Percentiles rank a stretch among this genome's conserved stretches.
Evolutionary conservation across 2,888 invertebrate species (phyloP).

Genomic region (Rotaria socialis): DNA sequence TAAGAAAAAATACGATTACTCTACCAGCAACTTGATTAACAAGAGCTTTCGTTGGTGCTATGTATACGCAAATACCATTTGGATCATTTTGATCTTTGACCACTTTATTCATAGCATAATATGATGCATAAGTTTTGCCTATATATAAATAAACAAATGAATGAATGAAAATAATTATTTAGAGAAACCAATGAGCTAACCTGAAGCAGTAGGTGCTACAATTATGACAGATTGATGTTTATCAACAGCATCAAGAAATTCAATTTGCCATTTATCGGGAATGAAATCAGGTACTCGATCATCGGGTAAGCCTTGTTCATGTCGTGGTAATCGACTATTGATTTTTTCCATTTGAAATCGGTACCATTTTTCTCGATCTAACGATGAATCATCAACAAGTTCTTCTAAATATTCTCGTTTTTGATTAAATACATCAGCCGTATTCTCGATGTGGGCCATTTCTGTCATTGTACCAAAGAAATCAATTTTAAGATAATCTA

Average conservation of each 20-base stretch:
- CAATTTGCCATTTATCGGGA: slow-evolving; percentile 47
- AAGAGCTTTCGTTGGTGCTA: slow-evolving; percentile 47
- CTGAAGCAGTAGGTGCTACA: slow-evolving; percentile 46
- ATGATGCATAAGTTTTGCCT: slow-evolving; percentile 46
- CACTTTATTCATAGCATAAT: slow-evolving; percentile 46
- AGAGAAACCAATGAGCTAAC: not conserved
- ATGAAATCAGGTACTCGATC: slow-evolving; percentile 38
- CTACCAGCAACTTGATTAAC: slow-evolving; percentile 46
- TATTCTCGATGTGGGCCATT: not conserved
- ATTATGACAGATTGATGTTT: slow-evolving; percentile 46
- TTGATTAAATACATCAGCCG: not conserved
- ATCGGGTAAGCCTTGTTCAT: slow-evolving; percentile 1
- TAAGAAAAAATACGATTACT: not conserved
- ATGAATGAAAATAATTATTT: not conserved
- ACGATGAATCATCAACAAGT: not conserved
- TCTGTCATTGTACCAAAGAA: not conserved
- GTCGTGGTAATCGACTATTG: slow-evolving; percentile 33
- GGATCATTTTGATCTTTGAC: slow-evolving; percentile 37
- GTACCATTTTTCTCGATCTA: slow-evolving; percentile 16
- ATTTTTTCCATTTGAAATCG: slow-evolving; percentile 44
- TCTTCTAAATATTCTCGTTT: not conserved
- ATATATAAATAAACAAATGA: not conserved
- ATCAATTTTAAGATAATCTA: not conserved
- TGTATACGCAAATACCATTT: slow-evolving; percentile 41
- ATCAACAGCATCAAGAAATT: slow-evolving; percentile 46